Evolutionary conservation across 64 coral and sea anemone species (phyloP).

Genomic region (Cladopsammia gracilis): DNA sequence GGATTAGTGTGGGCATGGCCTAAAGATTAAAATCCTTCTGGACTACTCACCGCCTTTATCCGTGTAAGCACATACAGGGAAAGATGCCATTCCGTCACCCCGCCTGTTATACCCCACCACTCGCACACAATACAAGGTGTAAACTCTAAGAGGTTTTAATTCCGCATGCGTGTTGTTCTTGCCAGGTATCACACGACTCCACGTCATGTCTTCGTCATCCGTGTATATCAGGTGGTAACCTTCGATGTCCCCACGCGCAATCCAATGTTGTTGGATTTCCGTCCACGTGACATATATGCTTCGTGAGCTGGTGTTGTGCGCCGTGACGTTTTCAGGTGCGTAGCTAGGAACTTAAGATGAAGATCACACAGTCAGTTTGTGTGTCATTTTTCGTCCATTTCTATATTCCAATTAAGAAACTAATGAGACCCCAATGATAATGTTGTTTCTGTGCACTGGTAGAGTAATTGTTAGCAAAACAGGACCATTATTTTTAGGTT

Average conservation of each 20-base stretch:
- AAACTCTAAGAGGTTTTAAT: constrained; percentile 42
- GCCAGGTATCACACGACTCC: constrained; percentile 23
- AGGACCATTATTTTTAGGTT: too few relatives aligned
- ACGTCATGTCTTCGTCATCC: background rate
- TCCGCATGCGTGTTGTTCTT: background rate
- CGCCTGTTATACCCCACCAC: constrained; percentile 52
- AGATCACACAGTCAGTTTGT: too few relatives aligned
- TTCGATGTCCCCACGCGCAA: constrained; percentile 9
- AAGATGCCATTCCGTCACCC: constrained; percentile 66
- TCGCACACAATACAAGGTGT: constrained; percentile 53
- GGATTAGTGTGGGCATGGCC: too few relatives aligned
- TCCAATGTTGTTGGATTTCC: background rate
- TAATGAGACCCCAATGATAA: too few relatives aligned
- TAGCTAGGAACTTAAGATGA: constrained; percentile 34
- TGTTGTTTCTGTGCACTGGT: too few relatives aligned
- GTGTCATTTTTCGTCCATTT: too few relatives aligned
- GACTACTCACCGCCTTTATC: constrained; percentile 57
- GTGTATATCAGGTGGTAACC: constrained; percentile 41
- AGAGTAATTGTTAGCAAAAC: too few relatives aligned
- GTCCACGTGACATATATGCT: constrained; percentile 70
- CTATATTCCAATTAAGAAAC: too few relatives aligned
- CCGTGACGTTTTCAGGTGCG: constrained; percentile 36
- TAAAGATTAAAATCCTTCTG: too few relatives aligned
- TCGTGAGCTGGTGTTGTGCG: constrained; percentile 61
- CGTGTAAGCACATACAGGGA: constrained; percentile 51